phyloP scores from a whole-genome alignment of 1,140 invertebrate species.

The Eurosta solidaginis region DNA sequence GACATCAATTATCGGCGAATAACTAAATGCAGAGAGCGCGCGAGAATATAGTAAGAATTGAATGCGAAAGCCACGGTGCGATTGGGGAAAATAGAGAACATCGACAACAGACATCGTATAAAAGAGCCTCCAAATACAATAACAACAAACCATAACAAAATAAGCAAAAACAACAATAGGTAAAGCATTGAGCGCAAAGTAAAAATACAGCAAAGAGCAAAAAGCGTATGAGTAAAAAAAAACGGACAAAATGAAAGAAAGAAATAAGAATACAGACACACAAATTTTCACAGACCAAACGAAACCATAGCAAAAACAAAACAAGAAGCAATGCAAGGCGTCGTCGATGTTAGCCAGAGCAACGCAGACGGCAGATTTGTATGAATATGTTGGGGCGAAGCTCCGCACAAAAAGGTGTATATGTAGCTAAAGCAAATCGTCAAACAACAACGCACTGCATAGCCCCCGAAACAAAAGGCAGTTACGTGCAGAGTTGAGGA shows the following conservation, averaged over 20 bases:
- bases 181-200: constrained; percentile 11
- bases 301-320: constrained; percentile 15
- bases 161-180: constrained; percentile 17
- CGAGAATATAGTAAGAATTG: constrained; percentile 58
- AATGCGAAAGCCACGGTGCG: constrained; percentile 57
- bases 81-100: constrained; percentile 61
- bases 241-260: constrained; percentile 4
- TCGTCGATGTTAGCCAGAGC: not conserved
- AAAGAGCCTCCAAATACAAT: constrained; percentile 35
- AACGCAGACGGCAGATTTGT: not conserved
- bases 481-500: not conserved
- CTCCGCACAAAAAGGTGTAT: not conserved
- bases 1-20: constrained; percentile 61
- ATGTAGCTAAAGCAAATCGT: constrained; percentile 12
- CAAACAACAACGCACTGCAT: not conserved
- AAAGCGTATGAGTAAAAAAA: constrained; percentile 19
- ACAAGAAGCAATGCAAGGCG: constrained; percentile 10
- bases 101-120: constrained; percentile 34
- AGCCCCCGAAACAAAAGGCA: constrained; percentile 12
- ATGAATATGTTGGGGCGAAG: not conserved
- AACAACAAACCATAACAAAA: constrained; percentile 4
- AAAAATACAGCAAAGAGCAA: constrained; percentile 30
- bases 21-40: constrained; percentile 59
- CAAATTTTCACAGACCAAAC: constrained; percentile 3
- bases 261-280: not conserved